Conservation (phyloP, 92 coral and sea anemone genomes). For the Zoanthus gigantus region DNA sequence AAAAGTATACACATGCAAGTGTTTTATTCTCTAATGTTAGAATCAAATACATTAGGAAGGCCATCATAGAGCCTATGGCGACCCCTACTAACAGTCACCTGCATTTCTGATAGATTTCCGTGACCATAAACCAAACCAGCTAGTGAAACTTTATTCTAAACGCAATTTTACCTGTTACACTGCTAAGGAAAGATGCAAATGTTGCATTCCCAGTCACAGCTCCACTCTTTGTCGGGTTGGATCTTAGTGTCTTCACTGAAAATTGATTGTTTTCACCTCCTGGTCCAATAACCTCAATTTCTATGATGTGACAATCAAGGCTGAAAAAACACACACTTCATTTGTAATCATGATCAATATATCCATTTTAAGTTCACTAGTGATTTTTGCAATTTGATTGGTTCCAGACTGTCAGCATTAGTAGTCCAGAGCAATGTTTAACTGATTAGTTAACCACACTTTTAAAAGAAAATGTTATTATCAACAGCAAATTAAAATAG, state of each 20-base stretch:
- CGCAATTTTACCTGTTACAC: slow-evolving; percentile 73
- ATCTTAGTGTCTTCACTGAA: slow-evolving; percentile 81
- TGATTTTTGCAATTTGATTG: too few species aligned
- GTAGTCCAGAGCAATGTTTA: too few species aligned
- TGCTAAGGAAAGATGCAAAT: slow-evolving; percentile 80
- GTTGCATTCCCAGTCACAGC: slow-evolving; percentile 90
- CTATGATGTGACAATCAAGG: slow-evolving; percentile 80
- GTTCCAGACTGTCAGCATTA: too few species aligned
- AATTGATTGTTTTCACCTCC: slow-evolving; percentile 72
- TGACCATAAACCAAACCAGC: neutral
- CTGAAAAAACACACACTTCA: slow-evolving; percentile 27
- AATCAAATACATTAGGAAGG: neutral
- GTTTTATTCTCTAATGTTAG: neutral
- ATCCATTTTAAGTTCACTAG: too few species aligned
- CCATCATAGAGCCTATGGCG: neutral
- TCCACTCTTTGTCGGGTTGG: slow-evolving; percentile 78
- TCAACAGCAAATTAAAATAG: too few species aligned
- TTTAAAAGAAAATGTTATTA: too few species aligned
- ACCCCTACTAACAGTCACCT: neutral
- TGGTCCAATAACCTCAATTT: slow-evolving; percentile 82
- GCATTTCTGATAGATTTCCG: neutral
- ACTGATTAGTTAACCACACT: too few species aligned
- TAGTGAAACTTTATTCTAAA: neutral
- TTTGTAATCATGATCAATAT: too few species aligned
- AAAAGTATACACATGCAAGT: too few species aligned